Evolutionary conservation across 2,888 invertebrate genomes (phyloP), one percentile per base, ranked within the genome.

Genomic region (Pycnomerus fuliginosus): DNA sequence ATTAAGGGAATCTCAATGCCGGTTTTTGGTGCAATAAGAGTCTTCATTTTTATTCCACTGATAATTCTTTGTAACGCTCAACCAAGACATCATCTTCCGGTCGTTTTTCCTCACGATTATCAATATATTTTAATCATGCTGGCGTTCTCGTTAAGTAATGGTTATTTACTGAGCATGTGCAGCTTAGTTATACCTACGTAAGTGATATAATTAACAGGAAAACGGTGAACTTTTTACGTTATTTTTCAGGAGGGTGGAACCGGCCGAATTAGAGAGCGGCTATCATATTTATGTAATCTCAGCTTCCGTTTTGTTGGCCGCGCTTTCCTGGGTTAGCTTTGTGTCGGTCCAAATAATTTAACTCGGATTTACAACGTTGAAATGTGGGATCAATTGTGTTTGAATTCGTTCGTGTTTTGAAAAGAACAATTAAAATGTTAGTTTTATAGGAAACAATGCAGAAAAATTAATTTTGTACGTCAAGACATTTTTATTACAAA

Each of bases 31-130:
- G 16, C 53, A 1, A 15, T 51, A 3, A 43, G 52, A 11, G 44
- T 51, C 2, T 28, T 49, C 7, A 16, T 52, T 3, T 43, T 47
- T 15, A 36, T 51, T 15, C 53, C 51, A 10, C 40, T 53, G 3
- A 39, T 58, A 14, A 51, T 52, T 42, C 47, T 62, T 13, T 56
- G 60, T 28, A 62, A 62, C 29, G 60, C 58, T 3, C 42, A 51
- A 28, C 60, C 60, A 8, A 48, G 60, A 32, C 29, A 37, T 3
- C 48, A 61, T 45, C 44, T 61, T 10, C 56, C 58, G 13, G 58
- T 61, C n/a, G 22, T 55, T 2, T 55, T 62, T 39, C 50, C 48
- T 2, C 55, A 56, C 29, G 62, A 62, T 28, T 61, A 58, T 48
- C 51, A 61, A 32, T 62, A 58, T 17, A 51, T 51, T 16, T 37